Base-by-base conservation (phyloP, 2,113 vertebrate genomes). In the Ameiurus melas region DNA sequence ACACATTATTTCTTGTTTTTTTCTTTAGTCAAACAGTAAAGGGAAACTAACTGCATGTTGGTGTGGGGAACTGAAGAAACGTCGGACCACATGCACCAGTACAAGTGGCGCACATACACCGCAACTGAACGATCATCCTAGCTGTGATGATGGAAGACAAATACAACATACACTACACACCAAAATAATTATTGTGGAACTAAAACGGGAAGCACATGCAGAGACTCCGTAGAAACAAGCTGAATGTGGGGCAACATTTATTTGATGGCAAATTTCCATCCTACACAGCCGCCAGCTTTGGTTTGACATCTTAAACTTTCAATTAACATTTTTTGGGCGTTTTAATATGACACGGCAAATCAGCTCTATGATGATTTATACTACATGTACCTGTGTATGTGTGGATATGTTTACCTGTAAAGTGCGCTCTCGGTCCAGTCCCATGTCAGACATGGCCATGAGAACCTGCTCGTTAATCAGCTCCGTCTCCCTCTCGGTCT, bases 391-490 rank as follows among this genome's bases (percentile, higher is more conserved):
- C 14, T 36, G 57, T 70, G 17, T 62, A 1, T 36, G 17, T 62
- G 3, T 64, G 12, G 79, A 43, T 66, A 39, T 83, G 70, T 68
- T n/a, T 89, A 98, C 98, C 98, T 99, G 97, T 39, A 99, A 86
- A 0, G 97, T 98, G 91, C 97, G 97, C 75, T 99, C 98, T 85
- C 97, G 95, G 91, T 99, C 97, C 93, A 99, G 94, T 47, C 98
- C 98, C 97, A 99, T 98, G 77, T 99, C 97, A 0, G 94, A 96
- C 98, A 99, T 99, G 33, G 97, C 97, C 90, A 97, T 93, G 87
- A 99, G 92, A 88, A 99, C 97, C 33, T 99, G 97, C 89, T 99
- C 98, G 0, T 98, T 99, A 92, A 99, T 96, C 0, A 97, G 94
- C 89, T 99, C 98, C 0, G 95, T 89, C 87, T 99, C 96, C 89